phyloP scores from a whole-genome alignment of 64 coral and sea anemone species.

The Montipora foliosa region DNA sequence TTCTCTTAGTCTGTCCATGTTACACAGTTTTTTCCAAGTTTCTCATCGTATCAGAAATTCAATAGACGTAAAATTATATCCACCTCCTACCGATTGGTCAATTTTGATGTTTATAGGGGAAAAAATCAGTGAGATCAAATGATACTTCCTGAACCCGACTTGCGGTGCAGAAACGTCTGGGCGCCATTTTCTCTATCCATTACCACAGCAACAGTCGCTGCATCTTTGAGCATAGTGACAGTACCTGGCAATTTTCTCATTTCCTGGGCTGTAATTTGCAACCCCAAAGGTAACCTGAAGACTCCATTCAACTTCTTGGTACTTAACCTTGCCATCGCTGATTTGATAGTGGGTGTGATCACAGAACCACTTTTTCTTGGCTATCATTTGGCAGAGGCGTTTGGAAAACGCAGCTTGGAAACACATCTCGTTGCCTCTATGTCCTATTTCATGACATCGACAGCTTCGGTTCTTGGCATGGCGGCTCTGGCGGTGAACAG shows the following conservation, averaged over 20 bases:
- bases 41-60: neutral
- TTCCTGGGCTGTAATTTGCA: slow-evolving; percentile 64
- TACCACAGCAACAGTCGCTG: slow-evolving; percentile 66
- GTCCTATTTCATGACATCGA: slow-evolving; percentile 70
- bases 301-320: slow-evolving; percentile 87
- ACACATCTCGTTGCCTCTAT: slow-evolving; percentile 19
- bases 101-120: neutral
- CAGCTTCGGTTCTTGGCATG: slow-evolving; percentile 69
- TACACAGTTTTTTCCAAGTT: neutral
- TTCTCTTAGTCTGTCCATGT: too few species aligned
- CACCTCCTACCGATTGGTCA: neutral
- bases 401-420: slow-evolving; percentile 17
- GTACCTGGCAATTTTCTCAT: slow-evolving; percentile 87
- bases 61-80: neutral
- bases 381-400: slow-evolving; percentile 60
- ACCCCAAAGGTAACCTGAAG: slow-evolving; percentile 67
- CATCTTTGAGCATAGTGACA: slow-evolving; percentile 72
- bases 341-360: slow-evolving; percentile 71
- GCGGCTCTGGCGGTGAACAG: slow-evolving; percentile 77
- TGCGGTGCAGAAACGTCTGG: slow-evolving; percentile 52
- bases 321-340: slow-evolving; percentile 82
- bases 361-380: slow-evolving; percentile 80
- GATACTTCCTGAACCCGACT: slow-evolving; percentile 42
- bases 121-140: neutral
- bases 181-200: slow-evolving; percentile 67